Evolutionary conservation across 1,140 invertebrate genomes (phyloP), one percentile per base, ranked within the genome.

Genomic region (Euura saliciscinereae): DNA sequence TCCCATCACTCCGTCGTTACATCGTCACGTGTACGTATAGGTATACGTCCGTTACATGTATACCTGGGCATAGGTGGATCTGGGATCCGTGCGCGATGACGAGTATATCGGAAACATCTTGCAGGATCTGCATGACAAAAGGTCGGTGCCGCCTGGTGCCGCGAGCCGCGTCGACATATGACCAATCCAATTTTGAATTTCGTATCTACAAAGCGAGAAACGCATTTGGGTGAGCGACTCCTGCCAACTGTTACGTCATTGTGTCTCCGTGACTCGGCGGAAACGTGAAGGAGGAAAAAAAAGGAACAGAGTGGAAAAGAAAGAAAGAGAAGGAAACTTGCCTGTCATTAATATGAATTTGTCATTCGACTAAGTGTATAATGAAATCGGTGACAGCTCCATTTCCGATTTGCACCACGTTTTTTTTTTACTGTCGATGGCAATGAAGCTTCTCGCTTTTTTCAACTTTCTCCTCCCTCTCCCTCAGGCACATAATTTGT

Each of bases 301-400:
- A 59, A 59, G 51, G 51, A 6, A 59, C 51, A 4, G 51, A 59
- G 51, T 11, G 51, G 51, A 59, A 0, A 6, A 59, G 72, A 67
- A 10, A 3, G 45, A 6, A 68, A 70, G 74, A 76, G 76, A 43
- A 65, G 66, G 8, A 81, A 80, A 82, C 67, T 69, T 78, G 80
- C 79, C 66, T 66, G 75, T 82, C 81, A 82, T 82, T 80, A 82
- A 80, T 82, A 82, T 74, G 72, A 82, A 82, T 82, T 82, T 81
- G 77, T 82, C 79, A 73, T 80, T 71, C 65, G 71, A 65, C 44
- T 42, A 65, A 6, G 43, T 68, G 71, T n/a, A 59, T 59, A 77
- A 73, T 67, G 69, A 66, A 76, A 79, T 78, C 73, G 76, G 80
- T 82, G 79, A 80, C 78, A 77, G 76, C 73, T 78, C 72, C 74